Conservation (phyloP, 2,113 vertebrate species). For the Pachycephala philippinensis region DNA sequence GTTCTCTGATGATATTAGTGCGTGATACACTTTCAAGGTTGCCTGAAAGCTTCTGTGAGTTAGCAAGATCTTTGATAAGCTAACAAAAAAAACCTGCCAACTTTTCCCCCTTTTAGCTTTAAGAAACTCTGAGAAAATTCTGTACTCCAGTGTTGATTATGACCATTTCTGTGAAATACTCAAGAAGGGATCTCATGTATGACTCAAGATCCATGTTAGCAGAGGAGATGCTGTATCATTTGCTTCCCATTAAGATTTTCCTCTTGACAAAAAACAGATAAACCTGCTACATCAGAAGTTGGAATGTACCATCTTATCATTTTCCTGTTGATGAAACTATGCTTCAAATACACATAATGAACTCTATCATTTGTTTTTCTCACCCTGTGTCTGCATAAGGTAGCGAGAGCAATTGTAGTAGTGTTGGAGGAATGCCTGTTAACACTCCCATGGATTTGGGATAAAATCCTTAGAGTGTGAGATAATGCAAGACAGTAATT, state of each 20-base stretch:
- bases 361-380: background rate
- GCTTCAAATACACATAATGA: background rate
- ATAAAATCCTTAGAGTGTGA: background rate
- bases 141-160: background rate
- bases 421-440: background rate
- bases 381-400: background rate
- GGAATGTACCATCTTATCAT: background rate
- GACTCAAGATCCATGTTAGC: background rate
- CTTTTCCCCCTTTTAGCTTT: background rate
- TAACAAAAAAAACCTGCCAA: background rate
- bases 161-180: background rate
- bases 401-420: background rate
- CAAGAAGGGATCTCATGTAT: background rate
- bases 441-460: background rate
- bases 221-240: background rate
- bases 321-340: background rate
- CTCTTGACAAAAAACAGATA: background rate
- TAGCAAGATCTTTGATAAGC: background rate
- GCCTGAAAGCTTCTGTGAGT: background rate
- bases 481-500: background rate
- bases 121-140: background rate
- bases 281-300: background rate
- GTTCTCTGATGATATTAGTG: background rate
- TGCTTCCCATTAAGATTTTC: background rate
- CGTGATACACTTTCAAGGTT: background rate